Evolutionary conservation across 2,888 invertebrate genomes (phyloP), one percentile per base, ranked within the genome.

Genomic region (Orthosia cruda): DNA sequence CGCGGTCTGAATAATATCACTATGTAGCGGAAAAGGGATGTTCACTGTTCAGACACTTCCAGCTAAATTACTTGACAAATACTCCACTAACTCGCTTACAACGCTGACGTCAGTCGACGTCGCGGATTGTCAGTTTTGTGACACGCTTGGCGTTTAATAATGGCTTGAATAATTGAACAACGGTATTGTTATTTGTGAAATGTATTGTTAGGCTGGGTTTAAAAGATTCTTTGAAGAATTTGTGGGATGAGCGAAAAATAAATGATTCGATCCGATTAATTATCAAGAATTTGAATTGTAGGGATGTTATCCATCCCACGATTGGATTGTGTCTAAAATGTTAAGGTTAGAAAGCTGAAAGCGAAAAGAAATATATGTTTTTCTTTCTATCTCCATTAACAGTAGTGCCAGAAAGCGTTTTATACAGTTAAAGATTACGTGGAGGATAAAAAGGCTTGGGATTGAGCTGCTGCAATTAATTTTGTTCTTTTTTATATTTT

Each of bases 1-100:
- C 59, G 76, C 54, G 74, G 76, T 73, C 40, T 75, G 72, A 88
- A 84, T 81, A 81, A 76, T 66, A 84, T 88, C 84, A 75, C 65
- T 50, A 72, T 67, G 87, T 71, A 77, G 71, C 81, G 74, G 77
- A 75, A 88, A 78, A 76, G 75, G 72, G 74, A 62, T 74, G 80
- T 80, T 80, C 74, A 52, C 61, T 78, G 69, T 71, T 73, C 76
- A 80, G 69, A 87, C 87, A 82, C 77, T 80, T 87, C 74, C 74
- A 87, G 80, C 74, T 78, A 84, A 87, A 87, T 87, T 88, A 87
- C 80, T 84, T 84, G 83, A 84, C 88, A 88, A 86, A 88, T 84
- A 86, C 87, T 81, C 64, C 55, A 77, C 71, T 81, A 76, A 81
- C 71, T 49, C 73, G 55, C 69, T 74, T 62, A 76, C 55, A 47